These are phyloP conservation scores for Fopius arisanus DNA, from an alignment of 1,140 invertebrate genomes.

Conservation along the genomic window DNA sequence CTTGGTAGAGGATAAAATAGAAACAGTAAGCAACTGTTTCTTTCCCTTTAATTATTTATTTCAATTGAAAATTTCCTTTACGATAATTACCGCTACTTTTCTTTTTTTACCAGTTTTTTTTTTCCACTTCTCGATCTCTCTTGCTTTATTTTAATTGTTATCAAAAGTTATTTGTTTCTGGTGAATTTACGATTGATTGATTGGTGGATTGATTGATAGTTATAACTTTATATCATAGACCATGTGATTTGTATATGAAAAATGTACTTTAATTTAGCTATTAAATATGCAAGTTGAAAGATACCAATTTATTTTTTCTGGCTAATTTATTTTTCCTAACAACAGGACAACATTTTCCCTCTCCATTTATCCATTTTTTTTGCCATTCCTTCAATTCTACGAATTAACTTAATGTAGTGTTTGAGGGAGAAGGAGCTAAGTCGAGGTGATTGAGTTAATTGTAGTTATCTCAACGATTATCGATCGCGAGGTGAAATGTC, in stretches of 20 bases:
- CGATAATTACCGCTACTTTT: too few relatives aligned
- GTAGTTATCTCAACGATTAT: too few relatives aligned
- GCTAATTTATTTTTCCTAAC: background rate
- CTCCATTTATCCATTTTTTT: too few relatives aligned
- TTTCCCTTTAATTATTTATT: background rate
- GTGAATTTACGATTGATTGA: background rate
- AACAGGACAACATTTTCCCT: too few relatives aligned
- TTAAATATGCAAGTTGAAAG: constrained; percentile 30
- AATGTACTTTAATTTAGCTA: constrained; percentile 38
- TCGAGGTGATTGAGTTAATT: too few relatives aligned
- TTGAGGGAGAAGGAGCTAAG: too few relatives aligned
- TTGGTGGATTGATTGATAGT: too few relatives aligned
- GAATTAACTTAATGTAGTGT: too few relatives aligned
- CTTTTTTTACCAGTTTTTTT: background rate
- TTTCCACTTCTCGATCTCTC: background rate
- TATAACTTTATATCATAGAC: constrained; percentile 24
- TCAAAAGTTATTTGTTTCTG: too few relatives aligned
- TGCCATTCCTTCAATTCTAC: too few relatives aligned
- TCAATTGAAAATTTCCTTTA: background rate
- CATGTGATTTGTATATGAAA: constrained; percentile 36
- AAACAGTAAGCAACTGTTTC: background rate
- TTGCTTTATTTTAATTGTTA: background rate
- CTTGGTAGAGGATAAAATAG: background rate
- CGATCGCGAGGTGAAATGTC: too few relatives aligned
- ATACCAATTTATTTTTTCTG: background rate